Evolutionary conservation across 1,140 invertebrate species (phyloP).

Genomic region (Rhysida immarginata): DNA sequence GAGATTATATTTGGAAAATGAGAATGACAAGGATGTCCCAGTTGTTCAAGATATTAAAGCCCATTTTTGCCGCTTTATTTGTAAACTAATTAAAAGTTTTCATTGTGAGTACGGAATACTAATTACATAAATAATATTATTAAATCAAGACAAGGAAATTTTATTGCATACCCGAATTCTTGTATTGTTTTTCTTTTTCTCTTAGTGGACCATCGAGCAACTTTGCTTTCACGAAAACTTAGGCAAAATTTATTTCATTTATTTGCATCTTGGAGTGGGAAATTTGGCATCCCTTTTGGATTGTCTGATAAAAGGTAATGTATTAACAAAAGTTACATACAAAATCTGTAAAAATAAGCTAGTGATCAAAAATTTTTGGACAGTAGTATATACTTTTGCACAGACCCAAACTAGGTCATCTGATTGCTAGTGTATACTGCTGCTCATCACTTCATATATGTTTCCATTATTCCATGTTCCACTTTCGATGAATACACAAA

Average conservation of each 20-base stretch:
- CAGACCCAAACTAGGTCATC: no score
- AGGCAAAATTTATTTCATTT: constrained; percentile 73
- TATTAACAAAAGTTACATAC: no score
- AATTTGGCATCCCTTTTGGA: constrained; percentile 47
- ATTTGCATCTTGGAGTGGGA: constrained; percentile 85
- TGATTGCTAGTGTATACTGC: no score
- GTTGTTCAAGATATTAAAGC: constrained; percentile 65
- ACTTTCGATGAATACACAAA: no score
- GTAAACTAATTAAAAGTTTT: constrained; percentile 84
- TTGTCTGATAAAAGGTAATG: constrained; percentile 27
- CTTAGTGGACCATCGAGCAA: constrained; percentile 70
- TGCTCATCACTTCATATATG: no score
- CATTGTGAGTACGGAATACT: constrained; percentile 48
- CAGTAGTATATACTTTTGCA: no score
- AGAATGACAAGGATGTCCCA: constrained; percentile 69
- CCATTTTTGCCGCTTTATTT: constrained; percentile 86
- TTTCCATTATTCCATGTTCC: no score
- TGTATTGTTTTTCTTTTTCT: constrained; percentile 18
- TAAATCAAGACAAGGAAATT: no score
- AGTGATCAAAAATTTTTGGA: no score
- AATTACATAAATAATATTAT: no score
- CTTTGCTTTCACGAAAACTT: constrained; percentile 70
- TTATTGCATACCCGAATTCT: no score
- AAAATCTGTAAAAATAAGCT: no score
- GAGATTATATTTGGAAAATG: constrained; percentile 73